Evolutionary conservation across 2,113 vertebrate species (phyloP).

Genomic region (Microtus richardsoni): DNA sequence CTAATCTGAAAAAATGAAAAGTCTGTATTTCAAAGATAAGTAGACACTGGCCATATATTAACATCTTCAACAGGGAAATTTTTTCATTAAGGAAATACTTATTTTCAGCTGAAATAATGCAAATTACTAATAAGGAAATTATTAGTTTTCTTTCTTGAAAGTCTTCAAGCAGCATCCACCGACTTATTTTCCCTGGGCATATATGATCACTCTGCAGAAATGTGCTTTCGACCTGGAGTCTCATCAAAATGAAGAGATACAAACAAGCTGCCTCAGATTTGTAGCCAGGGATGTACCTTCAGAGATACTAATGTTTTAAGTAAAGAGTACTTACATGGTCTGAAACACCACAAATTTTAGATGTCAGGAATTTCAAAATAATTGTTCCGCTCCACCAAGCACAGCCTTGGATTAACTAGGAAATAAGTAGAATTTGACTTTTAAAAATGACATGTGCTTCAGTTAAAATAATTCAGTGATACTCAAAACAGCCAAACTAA

Average conservation of each 20-base stretch:
- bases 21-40: neutral
- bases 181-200: neutral
- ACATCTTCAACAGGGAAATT: neutral
- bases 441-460: neutral
- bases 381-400: slow-evolving; percentile 93
- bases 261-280: neutral
- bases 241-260: neutral
- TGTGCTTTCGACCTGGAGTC: neutral
- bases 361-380: slow-evolving; percentile 92
- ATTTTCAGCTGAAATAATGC: slow-evolving; percentile 25
- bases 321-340: slow-evolving; percentile 93
- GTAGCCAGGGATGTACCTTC: neutral
- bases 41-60: neutral
- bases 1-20: neutral
- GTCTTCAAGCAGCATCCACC: neutral
- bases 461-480: neutral
- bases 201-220: neutral
- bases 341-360: slow-evolving; percentile 90
- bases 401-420: slow-evolving; percentile 91
- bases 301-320: neutral
- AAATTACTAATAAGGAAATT: slow-evolving; percentile 17
- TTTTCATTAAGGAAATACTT: slow-evolving; percentile 16
- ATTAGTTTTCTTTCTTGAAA: slow-evolving; percentile 1
- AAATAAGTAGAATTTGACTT: slow-evolving; percentile 58
- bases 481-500: neutral